A percentile compares a stretch with the other conserved stretches of the same genome.
Conservation (phyloP, 2,797 vertebrate genomes). For the Knipowitschia caucasica region DNA sequence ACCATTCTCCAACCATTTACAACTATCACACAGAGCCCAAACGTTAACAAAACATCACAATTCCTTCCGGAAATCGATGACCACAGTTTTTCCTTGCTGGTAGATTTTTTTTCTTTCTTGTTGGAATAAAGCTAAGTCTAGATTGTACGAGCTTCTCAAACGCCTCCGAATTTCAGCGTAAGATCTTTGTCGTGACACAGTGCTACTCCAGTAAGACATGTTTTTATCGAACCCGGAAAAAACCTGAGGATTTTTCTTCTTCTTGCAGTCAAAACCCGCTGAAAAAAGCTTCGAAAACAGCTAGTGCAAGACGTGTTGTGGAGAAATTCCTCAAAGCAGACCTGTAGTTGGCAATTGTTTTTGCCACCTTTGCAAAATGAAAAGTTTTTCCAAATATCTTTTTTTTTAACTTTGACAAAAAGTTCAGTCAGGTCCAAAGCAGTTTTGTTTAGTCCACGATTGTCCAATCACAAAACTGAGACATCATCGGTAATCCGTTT, state of each 20-base stretch:
- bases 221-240: conserved; percentile 54
- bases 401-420: conserved; percentile 51
- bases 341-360: neutral
- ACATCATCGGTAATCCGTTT: conserved; percentile 37
- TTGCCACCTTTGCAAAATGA: conserved; percentile 13
- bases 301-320: conserved; percentile 61
- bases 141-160: conserved; percentile 38
- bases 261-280: conserved; percentile 42
- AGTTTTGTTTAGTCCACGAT: conserved; percentile 45
- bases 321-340: conserved; percentile 31
- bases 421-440: conserved; percentile 29
- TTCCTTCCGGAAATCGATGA: neutral
- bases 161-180: conserved; percentile 15
- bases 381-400: conserved; percentile 30
- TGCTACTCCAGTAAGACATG: conserved; percentile 61
- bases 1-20: neutral
- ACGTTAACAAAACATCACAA: neutral
- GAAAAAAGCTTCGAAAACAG: conserved; percentile 43
- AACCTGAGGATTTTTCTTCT: conserved; percentile 61
- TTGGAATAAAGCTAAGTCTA: conserved; percentile 41
- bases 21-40: neutral
- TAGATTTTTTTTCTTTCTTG: too few relatives aligned
- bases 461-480: conserved; percentile 60
- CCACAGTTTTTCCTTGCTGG: conserved; percentile 19
- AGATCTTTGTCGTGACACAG: conserved; percentile 49